Evolutionary conservation across 2,888 invertebrate genomes (phyloP).

Genomic region (Bhutanitis thaidina): DNA sequence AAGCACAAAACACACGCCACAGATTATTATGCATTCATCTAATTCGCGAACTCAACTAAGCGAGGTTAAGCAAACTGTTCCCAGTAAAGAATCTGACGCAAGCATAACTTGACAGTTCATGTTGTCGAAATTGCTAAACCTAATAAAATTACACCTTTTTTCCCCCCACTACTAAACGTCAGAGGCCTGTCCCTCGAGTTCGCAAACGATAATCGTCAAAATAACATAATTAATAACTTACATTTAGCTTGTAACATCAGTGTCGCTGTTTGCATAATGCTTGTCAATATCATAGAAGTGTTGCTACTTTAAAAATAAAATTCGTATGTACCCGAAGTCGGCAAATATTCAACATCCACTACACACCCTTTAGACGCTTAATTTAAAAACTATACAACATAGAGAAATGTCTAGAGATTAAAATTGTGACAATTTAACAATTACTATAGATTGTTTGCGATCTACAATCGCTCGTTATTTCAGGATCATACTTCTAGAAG

Average conservation of each 20-base stretch:
- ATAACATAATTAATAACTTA: not conserved
- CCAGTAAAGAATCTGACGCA: no score
- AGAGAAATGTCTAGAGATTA: conserved; percentile 5
- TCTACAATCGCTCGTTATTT: not conserved
- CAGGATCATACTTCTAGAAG: conserved; percentile 1
- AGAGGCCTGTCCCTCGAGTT: no score
- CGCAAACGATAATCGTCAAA: not conserved
- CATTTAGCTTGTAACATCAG: not conserved
- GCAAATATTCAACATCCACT: not conserved
- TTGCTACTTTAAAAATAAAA: not conserved
- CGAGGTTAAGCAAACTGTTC: no score
- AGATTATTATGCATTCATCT: no score
- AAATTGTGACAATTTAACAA: conserved; percentile 14
- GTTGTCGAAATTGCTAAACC: no score
- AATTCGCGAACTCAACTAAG: no score
- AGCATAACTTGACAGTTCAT: no score
- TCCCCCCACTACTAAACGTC: no score
- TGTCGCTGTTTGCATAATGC: not conserved
- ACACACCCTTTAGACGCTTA: conserved; percentile 1
- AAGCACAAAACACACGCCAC: no score
- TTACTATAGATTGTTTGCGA: not conserved
- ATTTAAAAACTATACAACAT: conserved; percentile 8
- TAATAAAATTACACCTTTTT: no score
- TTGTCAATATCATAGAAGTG: conserved; percentile 2
- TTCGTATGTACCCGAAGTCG: not conserved